Percentiles rank a stretch among this genome's conserved stretches.
phyloP scores from a whole-genome alignment of 1,140 invertebrate species.

The Heliconius himera region DNA sequence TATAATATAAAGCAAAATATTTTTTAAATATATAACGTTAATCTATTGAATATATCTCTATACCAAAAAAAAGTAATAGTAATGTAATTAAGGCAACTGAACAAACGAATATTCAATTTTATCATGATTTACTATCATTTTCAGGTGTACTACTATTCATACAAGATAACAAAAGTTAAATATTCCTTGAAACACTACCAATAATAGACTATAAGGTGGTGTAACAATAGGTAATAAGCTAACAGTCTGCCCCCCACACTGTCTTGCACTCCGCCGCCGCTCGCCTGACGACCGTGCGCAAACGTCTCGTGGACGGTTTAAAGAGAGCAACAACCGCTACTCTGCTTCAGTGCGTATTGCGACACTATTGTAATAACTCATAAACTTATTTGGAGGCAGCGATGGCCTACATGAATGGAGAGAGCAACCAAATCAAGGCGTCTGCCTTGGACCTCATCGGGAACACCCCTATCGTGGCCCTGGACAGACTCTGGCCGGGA shows the following conservation, averaged over 20 bases:
- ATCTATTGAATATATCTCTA: no score
- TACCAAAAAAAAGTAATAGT: no score
- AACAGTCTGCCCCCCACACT: background rate
- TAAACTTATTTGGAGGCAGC: background rate
- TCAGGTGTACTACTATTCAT: background rate
- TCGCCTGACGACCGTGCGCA: background rate
- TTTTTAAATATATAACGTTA: no score
- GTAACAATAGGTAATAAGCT: constrained; percentile 3
- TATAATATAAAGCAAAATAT: no score
- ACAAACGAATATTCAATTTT: background rate
- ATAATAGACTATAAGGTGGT: background rate
- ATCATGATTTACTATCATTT: background rate
- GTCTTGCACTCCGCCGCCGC: background rate
- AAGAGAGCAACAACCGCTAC: constrained; percentile 4
- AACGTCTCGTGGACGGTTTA: constrained; percentile 20
- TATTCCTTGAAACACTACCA: background rate
- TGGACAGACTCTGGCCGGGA: constrained; percentile 64
- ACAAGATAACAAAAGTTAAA: background rate
- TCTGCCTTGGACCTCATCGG: constrained; percentile 71
- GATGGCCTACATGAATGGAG: constrained; percentile 42
- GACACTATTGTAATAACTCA: constrained; percentile 23
- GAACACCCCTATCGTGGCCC: constrained; percentile 68
- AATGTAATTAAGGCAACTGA: no score
- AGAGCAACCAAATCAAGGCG: constrained; percentile 59
- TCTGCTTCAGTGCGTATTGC: constrained; percentile 26